A percentile compares a stretch with the other conserved stretches of the same genome.
Evolutionary conservation across 2,113 vertebrate species (phyloP).

Genomic region (Ageneiosus marmoratus): DNA sequence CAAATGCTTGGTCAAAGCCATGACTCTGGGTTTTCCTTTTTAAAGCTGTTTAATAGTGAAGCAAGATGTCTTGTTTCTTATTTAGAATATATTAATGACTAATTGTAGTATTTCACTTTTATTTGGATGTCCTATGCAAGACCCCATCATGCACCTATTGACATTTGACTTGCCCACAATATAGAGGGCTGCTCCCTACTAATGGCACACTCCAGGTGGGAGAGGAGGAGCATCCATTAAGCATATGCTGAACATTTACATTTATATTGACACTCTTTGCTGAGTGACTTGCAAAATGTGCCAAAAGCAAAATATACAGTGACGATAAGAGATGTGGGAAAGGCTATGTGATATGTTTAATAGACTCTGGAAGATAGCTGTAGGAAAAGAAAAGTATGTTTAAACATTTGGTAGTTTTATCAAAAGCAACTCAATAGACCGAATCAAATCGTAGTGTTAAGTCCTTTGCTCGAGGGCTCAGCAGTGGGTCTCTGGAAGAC

Average conservation of each 20-base stretch:
- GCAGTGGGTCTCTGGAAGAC: background rate
- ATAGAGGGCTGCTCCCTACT: background rate
- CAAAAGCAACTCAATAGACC: background rate
- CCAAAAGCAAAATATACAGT: background rate
- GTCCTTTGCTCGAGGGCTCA: background rate
- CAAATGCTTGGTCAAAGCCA: background rate
- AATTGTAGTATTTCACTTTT: background rate
- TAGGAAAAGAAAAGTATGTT: background rate
- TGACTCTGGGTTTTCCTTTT: background rate
- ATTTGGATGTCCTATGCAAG: background rate
- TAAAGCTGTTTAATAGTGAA: background rate
- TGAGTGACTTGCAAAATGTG: background rate
- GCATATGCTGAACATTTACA: background rate
- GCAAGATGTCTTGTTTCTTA: background rate
- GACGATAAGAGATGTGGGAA: background rate
- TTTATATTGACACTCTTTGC: background rate
- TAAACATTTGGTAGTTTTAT: background rate
- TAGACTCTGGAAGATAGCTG: background rate
- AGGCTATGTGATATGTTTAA: background rate
- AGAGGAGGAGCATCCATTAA: background rate
- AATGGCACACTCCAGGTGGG: background rate
- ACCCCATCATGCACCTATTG: background rate
- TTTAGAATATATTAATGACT: background rate
- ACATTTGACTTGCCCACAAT: background rate
- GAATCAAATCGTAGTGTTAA: slow-evolving; percentile 7